Base-by-base conservation (phyloP, 2,113 vertebrate species). In the Lanius ludovicianus region DNA sequence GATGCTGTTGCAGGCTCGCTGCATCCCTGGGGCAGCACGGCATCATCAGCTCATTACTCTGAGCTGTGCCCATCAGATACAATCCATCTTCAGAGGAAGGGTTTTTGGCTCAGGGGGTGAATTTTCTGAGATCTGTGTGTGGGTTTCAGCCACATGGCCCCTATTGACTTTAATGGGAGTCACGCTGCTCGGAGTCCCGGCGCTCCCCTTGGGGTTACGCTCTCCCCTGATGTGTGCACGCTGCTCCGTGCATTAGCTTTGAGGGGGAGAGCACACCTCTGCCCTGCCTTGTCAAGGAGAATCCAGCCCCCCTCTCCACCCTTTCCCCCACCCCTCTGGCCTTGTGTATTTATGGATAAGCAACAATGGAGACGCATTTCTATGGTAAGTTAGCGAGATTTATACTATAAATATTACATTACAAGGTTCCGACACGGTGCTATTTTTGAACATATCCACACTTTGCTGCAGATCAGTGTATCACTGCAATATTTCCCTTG, bases 131-230 rank as follows among this genome's bases (percentile, higher is more conserved):
- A 69, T 71, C 49, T 49, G 79, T 39, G 88, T 87, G 91, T 95
- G 92, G 89, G 94, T 96, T 96, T 97, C 74, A 92, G 92, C 92
- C 95, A 87, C 92, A 80, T 96, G 95, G 89, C 89, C 95, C 84
- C 89, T 74, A 28, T 94, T 92, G 96, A 79, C 87, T 95, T 33
- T 88, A 71, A 75, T 94, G 80, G 76, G 60, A 95, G 71, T 77
- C 74, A 92, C 22, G 39, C 68, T 90, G 84, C 56, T 91, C 23
- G 65, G 67, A 37, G 52, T 18, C 55, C 75, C 7, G 14, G 49
- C 4, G 0, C 56, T 91, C 78, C 84, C 92, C 75, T 85, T 24
- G 92, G 92, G 90, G 93, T 84, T 62, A 21, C 1, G 10, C 77
- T 88, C 79, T 71, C 60, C 90, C 90, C 79, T 57, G 69, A 41